Percentiles rank a stretch among this genome's conserved stretches.
Evolutionary conservation across 2,113 vertebrate species (phyloP).

Genomic region (Petroica traversi): DNA sequence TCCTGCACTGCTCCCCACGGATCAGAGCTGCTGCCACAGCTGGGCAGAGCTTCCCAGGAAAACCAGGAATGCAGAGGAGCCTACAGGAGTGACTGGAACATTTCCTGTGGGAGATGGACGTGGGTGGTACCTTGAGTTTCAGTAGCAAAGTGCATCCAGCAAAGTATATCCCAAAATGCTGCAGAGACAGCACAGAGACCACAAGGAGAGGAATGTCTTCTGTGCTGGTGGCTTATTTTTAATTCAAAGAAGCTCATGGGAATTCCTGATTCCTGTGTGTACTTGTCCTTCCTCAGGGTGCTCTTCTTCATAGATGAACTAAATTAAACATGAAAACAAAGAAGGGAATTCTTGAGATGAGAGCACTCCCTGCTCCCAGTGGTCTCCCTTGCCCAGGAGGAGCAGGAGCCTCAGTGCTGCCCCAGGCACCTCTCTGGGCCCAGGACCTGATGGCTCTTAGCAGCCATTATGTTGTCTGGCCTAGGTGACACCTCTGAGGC

Average conservation of each 20-base stretch:
- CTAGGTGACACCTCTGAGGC: not conserved
- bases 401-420: not conserved
- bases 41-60: rapidly evolving
- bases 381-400: not conserved
- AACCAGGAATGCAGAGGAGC: rapidly evolving
- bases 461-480: not conserved
- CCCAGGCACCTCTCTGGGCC: not conserved
- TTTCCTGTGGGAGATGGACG: rapidly evolving
- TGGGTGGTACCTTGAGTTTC: not conserved
- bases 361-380: not conserved
- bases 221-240: not conserved
- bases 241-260: not conserved
- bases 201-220: not conserved
- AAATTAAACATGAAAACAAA: not conserved
- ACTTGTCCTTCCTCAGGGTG: not conserved
- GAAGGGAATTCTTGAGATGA: not conserved
- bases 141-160: not conserved
- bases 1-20: rapidly evolving
- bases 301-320: not conserved
- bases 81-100: not conserved
- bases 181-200: not conserved
- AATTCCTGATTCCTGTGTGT: not conserved
- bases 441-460: not conserved
- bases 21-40: not conserved
- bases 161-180: not conserved